Base-by-base conservation (phyloP, 2,888 invertebrate genomes). In the Coelinius sp. region DNA sequence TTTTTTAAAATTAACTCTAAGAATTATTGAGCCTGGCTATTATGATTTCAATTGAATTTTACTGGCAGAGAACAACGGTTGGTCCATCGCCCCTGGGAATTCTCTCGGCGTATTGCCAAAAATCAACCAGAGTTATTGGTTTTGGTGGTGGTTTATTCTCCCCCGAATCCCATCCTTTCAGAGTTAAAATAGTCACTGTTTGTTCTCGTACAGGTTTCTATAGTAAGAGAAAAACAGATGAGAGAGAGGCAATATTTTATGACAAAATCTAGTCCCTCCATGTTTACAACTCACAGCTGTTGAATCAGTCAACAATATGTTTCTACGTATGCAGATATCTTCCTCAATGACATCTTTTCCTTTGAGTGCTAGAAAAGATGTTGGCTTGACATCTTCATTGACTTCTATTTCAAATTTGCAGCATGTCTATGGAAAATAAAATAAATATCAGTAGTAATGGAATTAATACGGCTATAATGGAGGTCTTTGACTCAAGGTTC, bases 61-160 rank as follows among this genome's bases (percentile, higher is more conserved):
- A 89, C 89, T 86, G 86, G 86, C 89, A 89, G 14, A 88, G 83
- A 3, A 88, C 82, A 4, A 88, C 77, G 4, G 86, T 81, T 0
- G 84, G 84, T 24, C 82, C 79, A 0, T 85, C 82, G 27, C 83
- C 78, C 71, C 84, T 83, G 1, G 85, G 79, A 2, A 86, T 77
- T 25, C 78, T 79, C 44, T 88, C 84, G 20, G 85, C 77, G 66
- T 85, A 82, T 74, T 86, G 85, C 84, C 86, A 87, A 25, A 88
- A 79, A 1, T 82, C 75, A 10, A 89, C 79, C 70, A 89, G 81
- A 12, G 83, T 78, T 64, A 79, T 79, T 12, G 78, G 78, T 22
- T 78, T 75, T 1, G 84, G 82, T 10, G 83, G 80, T 65, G 84
- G 78, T 67, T 80, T 71, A 14, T 77, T 66, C 44, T 77, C 74